Evolutionary conservation across 2,888 invertebrate species (phyloP).

Genomic region (Pyrgus malvae): DNA sequence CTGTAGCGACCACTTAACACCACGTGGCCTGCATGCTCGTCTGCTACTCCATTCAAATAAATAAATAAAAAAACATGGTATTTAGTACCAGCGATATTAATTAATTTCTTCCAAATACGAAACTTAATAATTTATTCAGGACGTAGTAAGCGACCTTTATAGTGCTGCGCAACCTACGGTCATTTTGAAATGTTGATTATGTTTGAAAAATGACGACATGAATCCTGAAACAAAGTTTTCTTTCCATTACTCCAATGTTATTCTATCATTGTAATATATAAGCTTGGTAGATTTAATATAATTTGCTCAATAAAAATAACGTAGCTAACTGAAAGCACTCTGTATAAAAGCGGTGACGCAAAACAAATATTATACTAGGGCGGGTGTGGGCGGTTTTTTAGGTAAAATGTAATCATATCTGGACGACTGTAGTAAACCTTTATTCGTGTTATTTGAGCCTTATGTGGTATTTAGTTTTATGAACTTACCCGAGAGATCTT

Average conservation of each 20-base stretch:
- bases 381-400: slow-evolving; percentile 1
- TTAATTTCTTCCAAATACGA: too few relatives aligned
- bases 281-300: neutral
- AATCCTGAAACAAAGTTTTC: neutral
- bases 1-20: too few relatives aligned
- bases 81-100: too few relatives aligned
- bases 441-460: too few relatives aligned
- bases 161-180: neutral
- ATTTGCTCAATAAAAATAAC: slow-evolving; percentile 15
- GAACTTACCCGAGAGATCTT: too few relatives aligned
- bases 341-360: slow-evolving; percentile 10
- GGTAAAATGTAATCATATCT: neutral
- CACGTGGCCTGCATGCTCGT: too few relatives aligned
- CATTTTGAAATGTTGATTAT: neutral
- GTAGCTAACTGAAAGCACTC: slow-evolving; percentile 17
- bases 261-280: slow-evolving; percentile 2
- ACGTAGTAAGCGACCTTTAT: too few relatives aligned
- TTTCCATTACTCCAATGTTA: neutral
- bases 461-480: too few relatives aligned
- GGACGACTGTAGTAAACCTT: neutral
- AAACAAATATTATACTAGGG: slow-evolving; percentile 15
- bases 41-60: too few relatives aligned
- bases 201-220: neutral
- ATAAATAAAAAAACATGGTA: too few relatives aligned
- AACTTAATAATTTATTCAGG: too few relatives aligned